Percentiles rank a stretch among this genome's conserved stretches.
phyloP scores from a whole-genome alignment of 2,888 invertebrate genomes.

The Galeruca laticollis region DNA sequence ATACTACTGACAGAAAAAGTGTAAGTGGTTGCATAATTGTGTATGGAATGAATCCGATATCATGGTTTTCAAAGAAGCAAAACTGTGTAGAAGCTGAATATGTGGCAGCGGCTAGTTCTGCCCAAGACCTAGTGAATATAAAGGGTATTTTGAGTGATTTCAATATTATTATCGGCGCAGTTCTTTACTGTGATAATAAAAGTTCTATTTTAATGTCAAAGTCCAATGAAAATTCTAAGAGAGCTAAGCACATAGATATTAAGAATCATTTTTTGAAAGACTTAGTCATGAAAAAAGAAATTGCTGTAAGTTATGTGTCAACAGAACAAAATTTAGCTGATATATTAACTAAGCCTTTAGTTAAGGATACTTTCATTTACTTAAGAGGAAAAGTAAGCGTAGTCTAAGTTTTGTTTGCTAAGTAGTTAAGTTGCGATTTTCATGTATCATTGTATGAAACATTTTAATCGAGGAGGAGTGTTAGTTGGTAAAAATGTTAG shows the following conservation, averaged over 20 bases:
- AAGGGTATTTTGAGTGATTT: conserved; percentile 28
- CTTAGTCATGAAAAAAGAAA: conserved; percentile 21
- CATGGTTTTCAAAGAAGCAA: conserved; percentile 2
- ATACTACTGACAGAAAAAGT: conserved; percentile 4
- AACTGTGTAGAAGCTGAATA: conserved; percentile 6
- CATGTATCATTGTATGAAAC: neutral
- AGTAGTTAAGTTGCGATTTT: neutral
- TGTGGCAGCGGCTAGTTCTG: conserved; percentile 18
- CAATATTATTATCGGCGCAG: neutral
- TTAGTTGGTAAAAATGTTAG: neutral
- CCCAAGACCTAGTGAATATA: conserved; percentile 31
- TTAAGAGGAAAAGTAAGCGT: conserved; percentile 14
- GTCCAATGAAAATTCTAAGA: conserved; percentile 32
- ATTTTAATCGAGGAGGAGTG: conserved; percentile 29
- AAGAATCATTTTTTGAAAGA: conserved; percentile 32
- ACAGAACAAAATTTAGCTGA: conserved; percentile 29
- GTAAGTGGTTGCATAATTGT: conserved; percentile 6
- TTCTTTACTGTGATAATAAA: conserved; percentile 32
- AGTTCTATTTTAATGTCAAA: conserved; percentile 31
- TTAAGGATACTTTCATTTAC: conserved; percentile 29
- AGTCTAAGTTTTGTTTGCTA: conserved; percentile 17
- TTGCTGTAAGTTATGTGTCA: conserved; percentile 29
- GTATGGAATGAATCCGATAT: neutral
- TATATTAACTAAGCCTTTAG: conserved; percentile 33
- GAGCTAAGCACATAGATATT: conserved; percentile 33